These are phyloP conservation scores for Eurystomus gularis DNA, from an alignment of 2,113 vertebrate species.

Conservation along the genomic window DNA sequence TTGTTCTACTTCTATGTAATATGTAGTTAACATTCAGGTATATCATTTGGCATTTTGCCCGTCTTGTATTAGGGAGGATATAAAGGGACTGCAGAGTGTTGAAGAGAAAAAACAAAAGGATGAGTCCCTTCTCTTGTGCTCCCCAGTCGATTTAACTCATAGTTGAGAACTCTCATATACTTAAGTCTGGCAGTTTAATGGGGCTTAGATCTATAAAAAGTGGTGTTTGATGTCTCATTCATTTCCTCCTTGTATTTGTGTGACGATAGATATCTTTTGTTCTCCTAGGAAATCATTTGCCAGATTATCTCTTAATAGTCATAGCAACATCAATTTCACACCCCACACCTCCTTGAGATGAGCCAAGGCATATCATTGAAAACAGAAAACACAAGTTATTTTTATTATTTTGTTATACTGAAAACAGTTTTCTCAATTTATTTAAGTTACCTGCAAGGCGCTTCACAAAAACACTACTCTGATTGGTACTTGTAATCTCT, in stretches of 20 bases:
- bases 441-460: background rate
- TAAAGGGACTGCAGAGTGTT: background rate
- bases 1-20: background rate
- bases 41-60: background rate
- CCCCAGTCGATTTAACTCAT: background rate
- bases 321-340: background rate
- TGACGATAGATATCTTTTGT: background rate
- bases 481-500: background rate
- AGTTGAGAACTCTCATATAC: background rate
- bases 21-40: background rate
- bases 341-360: background rate
- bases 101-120: background rate
- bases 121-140: background rate
- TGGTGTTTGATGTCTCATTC: background rate
- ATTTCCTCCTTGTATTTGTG: background rate
- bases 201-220: background rate
- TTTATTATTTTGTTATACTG: background rate
- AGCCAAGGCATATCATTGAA: background rate
- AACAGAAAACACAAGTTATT: background rate
- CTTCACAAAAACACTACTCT: background rate
- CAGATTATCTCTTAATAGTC: background rate
- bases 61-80: background rate
- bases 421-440: background rate
- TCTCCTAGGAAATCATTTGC: background rate
- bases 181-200: background rate